These are phyloP conservation scores for Drosophila emarginata DNA, from an alignment of 2,888 invertebrate genomes.

Conservation along the genomic window DNA sequence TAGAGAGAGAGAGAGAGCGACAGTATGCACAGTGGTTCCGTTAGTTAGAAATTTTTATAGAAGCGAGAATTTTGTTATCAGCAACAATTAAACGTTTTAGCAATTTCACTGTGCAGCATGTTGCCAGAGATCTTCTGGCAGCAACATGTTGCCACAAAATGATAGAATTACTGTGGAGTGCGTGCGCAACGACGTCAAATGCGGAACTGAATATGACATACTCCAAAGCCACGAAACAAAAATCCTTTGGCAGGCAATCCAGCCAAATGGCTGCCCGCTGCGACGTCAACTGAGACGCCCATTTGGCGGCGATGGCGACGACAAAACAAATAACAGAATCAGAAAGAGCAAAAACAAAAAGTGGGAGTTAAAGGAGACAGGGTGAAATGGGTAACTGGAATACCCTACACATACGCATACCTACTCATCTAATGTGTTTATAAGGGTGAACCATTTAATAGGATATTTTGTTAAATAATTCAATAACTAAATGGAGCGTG, in stretches of 20 bases:
- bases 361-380: background rate
- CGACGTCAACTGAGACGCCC: conserved; percentile 47
- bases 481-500: conserved; percentile 1
- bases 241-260: conserved; percentile 61
- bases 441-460: background rate
- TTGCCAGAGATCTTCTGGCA: background rate
- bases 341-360: conserved; percentile 44
- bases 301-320: conserved; percentile 47
- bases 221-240: conserved; percentile 30
- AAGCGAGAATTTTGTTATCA: conserved; percentile 38
- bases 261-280: conserved; percentile 36
- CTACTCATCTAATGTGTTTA: background rate
- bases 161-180: conserved; percentile 23
- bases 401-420: conserved; percentile 36
- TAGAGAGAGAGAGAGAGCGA: conserved; percentile 16
- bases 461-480: conserved; percentile 9
- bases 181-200: conserved; percentile 54
- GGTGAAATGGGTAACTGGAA: conserved; percentile 31
- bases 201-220: conserved; percentile 73
- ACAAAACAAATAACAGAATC: conserved; percentile 72
- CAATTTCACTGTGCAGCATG: background rate
- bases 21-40: background rate
- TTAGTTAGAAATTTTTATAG: background rate
- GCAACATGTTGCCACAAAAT: conserved; percentile 25
- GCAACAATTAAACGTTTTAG: conserved; percentile 41